Evolutionary conservation across 1,140 invertebrate genomes (phyloP).

Genomic region (Euglossa dilemma): DNA sequence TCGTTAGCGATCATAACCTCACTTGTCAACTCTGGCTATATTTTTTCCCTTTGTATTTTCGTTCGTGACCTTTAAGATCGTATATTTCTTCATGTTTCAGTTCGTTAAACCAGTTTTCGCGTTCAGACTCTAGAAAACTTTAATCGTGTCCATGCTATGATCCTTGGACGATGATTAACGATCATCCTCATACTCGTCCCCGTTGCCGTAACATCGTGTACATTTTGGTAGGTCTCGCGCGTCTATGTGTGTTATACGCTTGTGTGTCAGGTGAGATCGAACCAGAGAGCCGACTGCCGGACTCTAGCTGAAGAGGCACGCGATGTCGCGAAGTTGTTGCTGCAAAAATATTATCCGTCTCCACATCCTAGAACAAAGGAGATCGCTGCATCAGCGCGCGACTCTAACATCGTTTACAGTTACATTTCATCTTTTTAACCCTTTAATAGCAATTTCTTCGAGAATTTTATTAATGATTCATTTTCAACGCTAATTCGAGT

Average conservation of each 20-base stretch:
- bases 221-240: slow-evolving; percentile 40
- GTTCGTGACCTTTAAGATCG: not conserved
- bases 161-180: not conserved
- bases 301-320: slow-evolving; percentile 76
- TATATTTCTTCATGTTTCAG: not conserved
- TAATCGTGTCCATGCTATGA: not conserved
- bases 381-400: not conserved
- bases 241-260: slow-evolving; percentile 47
- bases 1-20: not conserved
- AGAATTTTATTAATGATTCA: too few relatives aligned
- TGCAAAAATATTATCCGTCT: slow-evolving; percentile 76
- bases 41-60: not conserved
- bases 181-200: not conserved
- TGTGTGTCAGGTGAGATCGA: slow-evolving; percentile 74
- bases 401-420: not conserved
- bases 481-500: too few relatives aligned
- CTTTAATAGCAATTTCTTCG: too few relatives aligned
- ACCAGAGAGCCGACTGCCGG: slow-evolving; percentile 65
- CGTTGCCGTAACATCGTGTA: slow-evolving; percentile 8
- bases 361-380: slow-evolving; percentile 72
- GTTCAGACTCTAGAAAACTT: not conserved
- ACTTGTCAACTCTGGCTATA: not conserved
- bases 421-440: not conserved
- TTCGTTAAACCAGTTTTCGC: not conserved
- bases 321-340: slow-evolving; percentile 74